phyloP scores from a whole-genome alignment of 35 echinoderm and acorn worm species.

The Lytechinus variegatus region DNA sequence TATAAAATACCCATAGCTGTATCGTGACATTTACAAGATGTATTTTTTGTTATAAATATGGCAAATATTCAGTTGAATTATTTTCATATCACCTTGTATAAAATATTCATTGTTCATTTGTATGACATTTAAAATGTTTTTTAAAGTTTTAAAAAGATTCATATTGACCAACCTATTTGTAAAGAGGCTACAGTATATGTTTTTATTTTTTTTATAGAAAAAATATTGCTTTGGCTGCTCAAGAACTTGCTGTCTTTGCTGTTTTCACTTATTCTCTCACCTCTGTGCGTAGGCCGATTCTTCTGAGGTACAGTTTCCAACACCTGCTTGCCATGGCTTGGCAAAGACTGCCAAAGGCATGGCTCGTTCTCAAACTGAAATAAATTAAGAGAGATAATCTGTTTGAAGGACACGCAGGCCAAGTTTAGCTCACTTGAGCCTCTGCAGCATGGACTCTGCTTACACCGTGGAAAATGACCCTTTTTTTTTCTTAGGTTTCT shows the following conservation, averaged over 20 bases:
- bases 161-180: too few species aligned
- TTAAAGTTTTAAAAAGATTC: too few species aligned
- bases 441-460: constrained; percentile 11
- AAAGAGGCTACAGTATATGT: neutral
- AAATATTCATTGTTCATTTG: too few species aligned
- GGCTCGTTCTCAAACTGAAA: neutral
- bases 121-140: too few species aligned
- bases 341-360: constrained; percentile 9
- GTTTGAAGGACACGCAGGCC: neutral
- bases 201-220: neutral
- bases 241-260: neutral
- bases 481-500: neutral
- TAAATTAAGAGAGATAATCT: constrained; percentile 6
- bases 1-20: neutral
- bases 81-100: too few species aligned
- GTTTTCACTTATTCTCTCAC: neutral
- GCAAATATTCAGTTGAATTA: too few species aligned
- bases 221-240: neutral
- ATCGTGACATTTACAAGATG: neutral
- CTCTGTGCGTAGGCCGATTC: neutral
- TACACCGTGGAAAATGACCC: neutral
- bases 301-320: constrained; percentile 11
- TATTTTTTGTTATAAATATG: too few species aligned
- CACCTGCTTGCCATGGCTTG: neutral
- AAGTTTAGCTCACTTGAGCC: constrained; percentile 10